These are phyloP conservation scores for Mixornis gularis DNA, from an alignment of 2,113 vertebrate species.

Conservation along the genomic window DNA sequence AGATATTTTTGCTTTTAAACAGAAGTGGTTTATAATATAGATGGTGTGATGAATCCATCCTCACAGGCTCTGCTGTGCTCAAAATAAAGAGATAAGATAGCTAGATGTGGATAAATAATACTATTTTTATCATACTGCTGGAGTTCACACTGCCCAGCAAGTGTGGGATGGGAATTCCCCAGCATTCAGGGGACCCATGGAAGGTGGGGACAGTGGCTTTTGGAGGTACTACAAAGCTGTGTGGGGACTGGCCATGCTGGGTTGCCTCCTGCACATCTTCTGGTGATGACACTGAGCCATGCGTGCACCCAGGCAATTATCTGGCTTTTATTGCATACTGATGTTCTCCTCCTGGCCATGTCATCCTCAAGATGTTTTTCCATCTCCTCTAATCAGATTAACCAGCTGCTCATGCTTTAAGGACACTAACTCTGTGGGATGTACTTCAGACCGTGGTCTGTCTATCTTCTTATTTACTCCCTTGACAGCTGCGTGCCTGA, in stretches of 20 bases:
- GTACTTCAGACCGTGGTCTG: background rate
- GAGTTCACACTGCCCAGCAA: background rate
- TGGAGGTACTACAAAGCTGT: background rate
- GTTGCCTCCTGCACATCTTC: background rate
- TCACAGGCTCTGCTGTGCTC: background rate
- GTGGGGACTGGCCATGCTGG: background rate
- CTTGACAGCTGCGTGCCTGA: background rate
- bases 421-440: background rate
- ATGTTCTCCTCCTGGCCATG: background rate
- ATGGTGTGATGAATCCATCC: background rate
- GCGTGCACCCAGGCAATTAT: fast-evolving
- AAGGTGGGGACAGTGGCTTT: background rate
- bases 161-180: background rate
- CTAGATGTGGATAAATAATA: background rate
- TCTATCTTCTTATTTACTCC: background rate
- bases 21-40: background rate
- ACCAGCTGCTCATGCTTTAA: constrained; percentile 11
- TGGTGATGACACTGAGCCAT: background rate
- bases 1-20: background rate
- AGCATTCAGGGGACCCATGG: fast-evolving
- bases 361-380: constrained; percentile 20
- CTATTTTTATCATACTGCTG: background rate
- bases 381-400: constrained; percentile 39
- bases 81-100: background rate
- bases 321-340: background rate